A percentile compares a stretch with the other conserved stretches of the same genome.
Conservation (phyloP, 2,797 vertebrate genomes). For the Acipenser ruthenus region DNA sequence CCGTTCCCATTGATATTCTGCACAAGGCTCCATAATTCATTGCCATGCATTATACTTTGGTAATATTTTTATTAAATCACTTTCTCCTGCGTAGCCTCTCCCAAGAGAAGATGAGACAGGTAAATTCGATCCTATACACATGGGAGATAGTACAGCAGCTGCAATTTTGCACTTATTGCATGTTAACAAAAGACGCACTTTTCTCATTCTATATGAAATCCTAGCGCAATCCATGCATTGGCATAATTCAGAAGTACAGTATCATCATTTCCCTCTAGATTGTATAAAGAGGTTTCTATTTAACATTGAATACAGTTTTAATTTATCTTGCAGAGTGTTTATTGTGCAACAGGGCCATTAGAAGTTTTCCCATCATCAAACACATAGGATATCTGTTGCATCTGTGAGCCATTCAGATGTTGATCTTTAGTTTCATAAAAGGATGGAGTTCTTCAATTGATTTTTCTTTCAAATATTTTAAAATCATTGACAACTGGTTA, state of each 20-base stretch:
- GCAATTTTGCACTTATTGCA: slow-evolving; percentile 28
- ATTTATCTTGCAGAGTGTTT: not conserved
- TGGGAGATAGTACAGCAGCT: slow-evolving; percentile 38
- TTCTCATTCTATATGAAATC: slow-evolving; percentile 37
- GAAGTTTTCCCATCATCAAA: too few relatives aligned
- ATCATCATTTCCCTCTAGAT: not conserved
- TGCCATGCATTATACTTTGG: slow-evolving; percentile 23
- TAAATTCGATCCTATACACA: slow-evolving; percentile 47
- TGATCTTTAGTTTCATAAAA: too few relatives aligned
- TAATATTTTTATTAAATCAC: slow-evolving; percentile 31
- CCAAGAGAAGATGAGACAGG: slow-evolving; percentile 26
- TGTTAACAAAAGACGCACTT: slow-evolving; percentile 36
- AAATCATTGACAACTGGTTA: too few relatives aligned
- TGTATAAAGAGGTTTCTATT: slow-evolving; percentile 7
- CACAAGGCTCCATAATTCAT: slow-evolving; percentile 34
- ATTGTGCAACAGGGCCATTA: too few relatives aligned
- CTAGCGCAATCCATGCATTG: slow-evolving; percentile 34
- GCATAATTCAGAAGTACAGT: not conserved
- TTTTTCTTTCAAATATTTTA: too few relatives aligned
- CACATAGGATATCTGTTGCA: too few relatives aligned
- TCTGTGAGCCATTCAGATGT: too few relatives aligned
- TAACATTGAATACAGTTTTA: slow-evolving; percentile 15
- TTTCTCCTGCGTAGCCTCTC: slow-evolving; percentile 28
- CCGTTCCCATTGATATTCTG: slow-evolving; percentile 33
- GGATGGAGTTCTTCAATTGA: too few relatives aligned